A percentile compares a stretch with the other conserved stretches of the same genome.
Evolutionary conservation across 2,888 invertebrate genomes (phyloP).

Genomic region (Lucinisca nassula): DNA sequence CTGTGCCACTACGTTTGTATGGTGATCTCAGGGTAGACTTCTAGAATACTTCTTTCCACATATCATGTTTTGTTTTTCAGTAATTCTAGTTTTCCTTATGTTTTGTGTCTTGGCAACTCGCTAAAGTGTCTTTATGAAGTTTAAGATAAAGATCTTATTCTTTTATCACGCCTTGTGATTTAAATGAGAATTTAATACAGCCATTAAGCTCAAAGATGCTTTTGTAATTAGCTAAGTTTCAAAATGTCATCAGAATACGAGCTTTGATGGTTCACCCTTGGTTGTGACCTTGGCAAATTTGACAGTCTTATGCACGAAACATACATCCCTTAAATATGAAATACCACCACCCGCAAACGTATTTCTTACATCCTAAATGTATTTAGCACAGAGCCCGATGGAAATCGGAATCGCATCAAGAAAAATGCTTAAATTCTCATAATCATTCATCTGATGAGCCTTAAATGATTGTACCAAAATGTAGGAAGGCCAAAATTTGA

Average conservation of each 20-base stretch:
- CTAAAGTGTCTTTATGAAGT: constrained; percentile 20
- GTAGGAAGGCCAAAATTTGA: not conserved
- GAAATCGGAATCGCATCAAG: not conserved
- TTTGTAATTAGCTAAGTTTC: not conserved
- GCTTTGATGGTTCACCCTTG: not conserved
- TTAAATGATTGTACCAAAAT: not conserved
- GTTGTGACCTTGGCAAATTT: not conserved
- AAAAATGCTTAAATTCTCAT: not conserved
- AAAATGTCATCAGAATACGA: not conserved
- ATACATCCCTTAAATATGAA: not conserved
- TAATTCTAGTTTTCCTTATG: not conserved
- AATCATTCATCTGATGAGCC: not conserved
- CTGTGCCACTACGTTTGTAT: constrained; percentile 55
- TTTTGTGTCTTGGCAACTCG: constrained; percentile 34
- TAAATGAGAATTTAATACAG: not conserved
- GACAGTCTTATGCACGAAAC: not conserved
- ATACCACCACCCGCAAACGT: not conserved
- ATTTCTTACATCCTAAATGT: not conserved
- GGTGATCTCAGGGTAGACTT: constrained; percentile 31
- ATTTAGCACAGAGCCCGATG: not conserved
- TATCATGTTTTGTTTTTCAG: not conserved
- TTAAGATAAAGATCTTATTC: not conserved
- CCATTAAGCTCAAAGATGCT: not conserved
- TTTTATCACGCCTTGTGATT: not conserved
- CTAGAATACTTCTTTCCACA: not conserved